These are phyloP conservation scores for Drosophila barbarae DNA, from an alignment of 2,888 invertebrate species.

Conservation along the genomic window DNA sequence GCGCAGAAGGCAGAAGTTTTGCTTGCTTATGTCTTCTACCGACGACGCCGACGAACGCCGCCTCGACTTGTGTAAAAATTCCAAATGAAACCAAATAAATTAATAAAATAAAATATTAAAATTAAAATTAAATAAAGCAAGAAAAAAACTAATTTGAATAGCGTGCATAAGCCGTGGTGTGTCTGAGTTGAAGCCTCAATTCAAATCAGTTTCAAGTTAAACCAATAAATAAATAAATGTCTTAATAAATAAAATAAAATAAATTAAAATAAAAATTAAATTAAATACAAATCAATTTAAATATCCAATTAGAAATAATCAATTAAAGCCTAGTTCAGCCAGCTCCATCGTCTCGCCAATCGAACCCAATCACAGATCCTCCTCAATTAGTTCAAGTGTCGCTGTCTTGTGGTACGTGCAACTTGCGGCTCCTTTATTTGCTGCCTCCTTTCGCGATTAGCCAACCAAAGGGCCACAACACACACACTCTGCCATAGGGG, in stretches of 20 bases:
- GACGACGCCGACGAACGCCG: conserved; percentile 64
- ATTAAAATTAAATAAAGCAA: conserved; percentile 4
- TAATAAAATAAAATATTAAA: conserved; percentile 30
- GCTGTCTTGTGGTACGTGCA: conserved; percentile 67
- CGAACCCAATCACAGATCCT: conserved; percentile 40
- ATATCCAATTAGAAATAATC: conserved; percentile 13
- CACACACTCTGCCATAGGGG: conserved; percentile 20
- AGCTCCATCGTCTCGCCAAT: conserved; percentile 26
- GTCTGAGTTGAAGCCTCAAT: conserved; percentile 28
- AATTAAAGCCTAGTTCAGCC: conserved; percentile 40
- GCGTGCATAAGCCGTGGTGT: conserved; percentile 57
- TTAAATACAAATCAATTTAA: conserved; percentile 17
- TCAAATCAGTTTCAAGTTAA: conserved; percentile 29
- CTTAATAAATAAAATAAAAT: conserved; percentile 12
- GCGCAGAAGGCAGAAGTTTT: conserved; percentile 73
- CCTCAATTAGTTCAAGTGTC: conserved; percentile 47
- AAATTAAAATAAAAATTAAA: conserved; percentile 14
- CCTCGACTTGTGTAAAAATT: conserved; percentile 70
- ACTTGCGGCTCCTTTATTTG: conserved; percentile 41
- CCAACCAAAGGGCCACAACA: conserved; percentile 62
- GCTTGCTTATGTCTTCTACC: conserved; percentile 69
- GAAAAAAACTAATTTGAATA: conserved; percentile 18
- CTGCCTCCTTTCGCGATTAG: conserved; percentile 55
- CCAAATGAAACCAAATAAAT: conserved; percentile 46
- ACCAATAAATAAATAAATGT: background rate